Evolutionary conservation across 2,888 invertebrate genomes (phyloP).

Genomic region (Thera britannica): DNA sequence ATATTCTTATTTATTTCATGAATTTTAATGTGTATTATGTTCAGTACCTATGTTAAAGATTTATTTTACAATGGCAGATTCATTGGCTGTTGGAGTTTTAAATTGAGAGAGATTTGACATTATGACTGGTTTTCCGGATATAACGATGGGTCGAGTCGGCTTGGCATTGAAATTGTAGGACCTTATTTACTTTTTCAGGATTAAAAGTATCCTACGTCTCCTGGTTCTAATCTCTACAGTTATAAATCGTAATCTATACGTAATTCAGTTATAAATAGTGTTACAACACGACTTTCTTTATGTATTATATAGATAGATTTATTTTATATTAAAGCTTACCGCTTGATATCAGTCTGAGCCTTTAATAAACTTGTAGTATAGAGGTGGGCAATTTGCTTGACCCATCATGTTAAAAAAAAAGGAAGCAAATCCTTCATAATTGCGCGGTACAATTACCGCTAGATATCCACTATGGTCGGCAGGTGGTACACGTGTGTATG

Average conservation of each 20-base stretch:
- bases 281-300: no score
- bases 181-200: constrained; percentile 2
- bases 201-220: not conserved
- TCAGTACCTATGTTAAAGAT: no score
- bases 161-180: constrained; percentile 11
- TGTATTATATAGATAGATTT: no score
- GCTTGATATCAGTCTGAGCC: no score
- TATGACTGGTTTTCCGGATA: constrained; percentile 27
- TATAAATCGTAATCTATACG: no score
- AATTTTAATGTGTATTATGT: no score
- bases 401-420: not conserved
- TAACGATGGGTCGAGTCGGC: constrained; percentile 20
- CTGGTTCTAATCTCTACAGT: no score
- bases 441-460: constrained; percentile 47
- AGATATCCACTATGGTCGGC: constrained; percentile 53
- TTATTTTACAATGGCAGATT: not conserved
- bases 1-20: no score
- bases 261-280: no score
- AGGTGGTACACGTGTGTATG: constrained; percentile 60
- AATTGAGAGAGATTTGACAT: constrained; percentile 20
- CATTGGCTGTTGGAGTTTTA: not conserved
- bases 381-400: no score
- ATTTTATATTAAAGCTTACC: no score
- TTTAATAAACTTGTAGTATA: no score
- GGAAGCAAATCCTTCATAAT: not conserved